These are phyloP conservation scores for Chelmon rostratus DNA, from an alignment of 2,797 vertebrate genomes.

Conservation along the genomic window DNA sequence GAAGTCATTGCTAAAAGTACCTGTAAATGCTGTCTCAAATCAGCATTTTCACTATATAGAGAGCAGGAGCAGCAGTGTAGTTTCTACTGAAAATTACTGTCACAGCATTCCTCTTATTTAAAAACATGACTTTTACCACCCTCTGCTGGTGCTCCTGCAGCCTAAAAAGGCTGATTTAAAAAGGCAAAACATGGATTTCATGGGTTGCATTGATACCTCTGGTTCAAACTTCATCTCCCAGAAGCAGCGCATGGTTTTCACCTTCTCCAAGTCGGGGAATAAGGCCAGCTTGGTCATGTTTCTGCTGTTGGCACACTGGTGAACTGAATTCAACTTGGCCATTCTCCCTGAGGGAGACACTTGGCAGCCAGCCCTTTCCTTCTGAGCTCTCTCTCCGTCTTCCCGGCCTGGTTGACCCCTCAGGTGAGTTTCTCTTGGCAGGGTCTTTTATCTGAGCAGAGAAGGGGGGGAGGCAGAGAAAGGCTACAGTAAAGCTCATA, in stretches of 20 bases:
- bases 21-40: not conserved
- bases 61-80: not conserved
- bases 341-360: constrained; percentile 69
- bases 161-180: not conserved
- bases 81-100: not conserved
- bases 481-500: not conserved
- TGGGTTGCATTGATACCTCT: constrained; percentile 40
- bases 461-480: not conserved
- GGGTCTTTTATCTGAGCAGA: constrained; percentile 37
- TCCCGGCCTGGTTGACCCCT: constrained; percentile 45
- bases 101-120: not conserved
- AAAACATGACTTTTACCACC: constrained; percentile 18
- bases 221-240: constrained; percentile 81
- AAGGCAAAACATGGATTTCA: not conserved
- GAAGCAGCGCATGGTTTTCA: constrained; percentile 84
- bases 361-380: constrained; percentile 54
- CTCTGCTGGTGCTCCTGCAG: constrained; percentile 26
- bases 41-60: not conserved
- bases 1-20: not conserved
- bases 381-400: constrained; percentile 55
- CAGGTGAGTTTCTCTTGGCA: constrained; percentile 29
- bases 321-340: constrained; percentile 81
- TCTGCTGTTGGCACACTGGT: constrained; percentile 62
- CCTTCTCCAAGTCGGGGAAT: constrained; percentile 82
- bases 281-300: constrained; percentile 80